Percentiles rank a stretch among this genome's conserved stretches.
phyloP scores from a whole-genome alignment of 1,140 invertebrate species.

The Drosophila neocordata region DNA sequence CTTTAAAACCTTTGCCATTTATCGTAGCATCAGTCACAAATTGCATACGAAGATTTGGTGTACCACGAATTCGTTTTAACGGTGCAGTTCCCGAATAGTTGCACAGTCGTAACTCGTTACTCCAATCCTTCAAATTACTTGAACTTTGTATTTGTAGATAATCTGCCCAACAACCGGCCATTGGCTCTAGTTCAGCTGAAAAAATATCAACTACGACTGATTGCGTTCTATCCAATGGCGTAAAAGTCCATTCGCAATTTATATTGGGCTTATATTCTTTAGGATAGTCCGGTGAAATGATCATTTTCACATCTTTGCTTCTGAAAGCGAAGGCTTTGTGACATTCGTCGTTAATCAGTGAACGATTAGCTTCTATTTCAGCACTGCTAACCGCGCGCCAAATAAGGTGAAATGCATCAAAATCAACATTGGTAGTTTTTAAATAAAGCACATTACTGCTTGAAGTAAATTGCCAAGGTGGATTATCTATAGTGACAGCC shows the following conservation, averaged over 20 bases:
- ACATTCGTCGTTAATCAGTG: slow-evolving; percentile 33
- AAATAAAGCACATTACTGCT: slow-evolving; percentile 87
- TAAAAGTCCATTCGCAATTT: slow-evolving; percentile 91
- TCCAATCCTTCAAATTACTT: slow-evolving; percentile 55
- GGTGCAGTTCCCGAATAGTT: slow-evolving; percentile 9
- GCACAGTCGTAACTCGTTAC: slow-evolving; percentile 79
- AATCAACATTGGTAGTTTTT: slow-evolving; percentile 80
- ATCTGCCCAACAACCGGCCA: slow-evolving; percentile 84
- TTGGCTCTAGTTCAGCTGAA: slow-evolving; percentile 85
- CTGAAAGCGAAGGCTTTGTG: slow-evolving; percentile 18
- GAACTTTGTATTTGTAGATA: slow-evolving; percentile 81
- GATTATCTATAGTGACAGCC: slow-evolving; percentile 82
- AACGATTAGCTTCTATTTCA: slow-evolving; percentile 17
- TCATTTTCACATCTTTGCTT: slow-evolving; percentile 31
- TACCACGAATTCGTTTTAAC: slow-evolving; percentile 47
- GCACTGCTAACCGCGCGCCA: slow-evolving; percentile 83
- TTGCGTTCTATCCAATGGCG: slow-evolving; percentile 83
- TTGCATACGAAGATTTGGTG: slow-evolving; percentile 80
- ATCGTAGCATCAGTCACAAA: slow-evolving; percentile 82
- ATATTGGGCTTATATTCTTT: slow-evolving; percentile 87
- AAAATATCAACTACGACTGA: slow-evolving; percentile 85
- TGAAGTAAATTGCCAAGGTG: slow-evolving; percentile 84
- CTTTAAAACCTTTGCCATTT: slow-evolving; percentile 86
- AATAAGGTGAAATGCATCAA: slow-evolving; percentile 84
- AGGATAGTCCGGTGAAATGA: slow-evolving; percentile 92